Base-by-base conservation (phyloP, 2,113 vertebrate genomes). In the Promerops cafer region DNA sequence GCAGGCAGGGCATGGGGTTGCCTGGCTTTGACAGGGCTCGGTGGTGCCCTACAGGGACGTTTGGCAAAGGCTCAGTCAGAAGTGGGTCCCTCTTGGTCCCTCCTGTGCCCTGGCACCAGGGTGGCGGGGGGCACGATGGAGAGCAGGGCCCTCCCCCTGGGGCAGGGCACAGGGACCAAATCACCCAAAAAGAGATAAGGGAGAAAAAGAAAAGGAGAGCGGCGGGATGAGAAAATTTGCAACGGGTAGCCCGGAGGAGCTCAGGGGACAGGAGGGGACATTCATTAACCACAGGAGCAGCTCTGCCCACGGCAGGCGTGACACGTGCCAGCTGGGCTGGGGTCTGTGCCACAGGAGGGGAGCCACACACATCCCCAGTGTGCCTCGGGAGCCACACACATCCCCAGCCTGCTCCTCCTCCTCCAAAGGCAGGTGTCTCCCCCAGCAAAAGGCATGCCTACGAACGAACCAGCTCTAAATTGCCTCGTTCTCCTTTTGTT, bases 401-500 rank as follows among this genome's bases (percentile, higher is more conserved):
- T 15, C 16, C 63, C 28, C 75, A 87, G 72, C 47, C 56, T 28
- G 69, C 66, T 83, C 84, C 44, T 91, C 84, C 44, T 91, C 49
- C 52, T 88, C 50, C 20, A 0, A 2, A 37, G 45, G 9, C 47
- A 84, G 70, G 70, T 83, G 33, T 37, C 40, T 82, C 72, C 54
- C 9, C 0, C 47, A n/a, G 50, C 4, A 40, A 96, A 96, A 92
- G 28, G 77, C 69, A 83, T 1, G 2, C 27, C 82, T 79, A 72
- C 90, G 78, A 95, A 87, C 14, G 31, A 90, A 88, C 35, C 30
- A 66, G 24, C 77, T 76, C 87, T 81, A 96, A 96, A 96, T 82
- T 93, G 90, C 76, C 89, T 89, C 93, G 63, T 96, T 93, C 96
- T 93, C 96, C 57, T 95, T 96, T 64, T 69, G 69, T 68, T 91